These are phyloP conservation scores for Marronus borbonicus DNA, from an alignment of 2,888 invertebrate genomes.

Conservation along the genomic window DNA sequence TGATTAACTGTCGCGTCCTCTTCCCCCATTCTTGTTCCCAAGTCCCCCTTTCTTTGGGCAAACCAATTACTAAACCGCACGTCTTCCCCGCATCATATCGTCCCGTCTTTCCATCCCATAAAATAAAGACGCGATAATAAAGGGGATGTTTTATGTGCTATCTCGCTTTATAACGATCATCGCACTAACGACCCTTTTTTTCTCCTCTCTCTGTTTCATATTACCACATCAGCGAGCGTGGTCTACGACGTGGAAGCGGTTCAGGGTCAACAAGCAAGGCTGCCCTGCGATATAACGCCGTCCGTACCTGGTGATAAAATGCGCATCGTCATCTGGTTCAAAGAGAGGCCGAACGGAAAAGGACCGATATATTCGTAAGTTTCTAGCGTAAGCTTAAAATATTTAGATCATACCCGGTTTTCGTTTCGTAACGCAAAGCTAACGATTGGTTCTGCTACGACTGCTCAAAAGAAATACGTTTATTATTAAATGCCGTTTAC, in stretches of 20 bases:
- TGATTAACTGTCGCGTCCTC: background rate
- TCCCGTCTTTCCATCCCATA: conserved; percentile 15
- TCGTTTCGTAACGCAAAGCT: too few relatives aligned
- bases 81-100: background rate
- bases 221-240: conserved; percentile 64
- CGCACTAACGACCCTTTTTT: conserved; percentile 16
- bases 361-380: conserved; percentile 77
- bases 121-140: conserved; percentile 32
- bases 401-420: background rate
- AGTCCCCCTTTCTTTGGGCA: background rate
- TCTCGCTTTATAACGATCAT: conserved; percentile 40
- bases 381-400: background rate
- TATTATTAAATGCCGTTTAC: too few relatives aligned
- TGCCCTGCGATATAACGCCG: conserved; percentile 76
- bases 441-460: too few relatives aligned
- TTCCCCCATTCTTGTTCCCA: too few relatives aligned
- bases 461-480: too few relatives aligned
- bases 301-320: conserved; percentile 74
- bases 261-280: conserved; percentile 74
- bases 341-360: conserved; percentile 72
- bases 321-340: conserved; percentile 78
- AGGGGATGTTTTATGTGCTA: conserved; percentile 31
- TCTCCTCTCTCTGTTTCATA: conserved; percentile 51
- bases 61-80: background rate
- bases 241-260: conserved; percentile 72